Base-by-base conservation (phyloP, 2,113 vertebrate species). In the Zosterops japonicus region DNA sequence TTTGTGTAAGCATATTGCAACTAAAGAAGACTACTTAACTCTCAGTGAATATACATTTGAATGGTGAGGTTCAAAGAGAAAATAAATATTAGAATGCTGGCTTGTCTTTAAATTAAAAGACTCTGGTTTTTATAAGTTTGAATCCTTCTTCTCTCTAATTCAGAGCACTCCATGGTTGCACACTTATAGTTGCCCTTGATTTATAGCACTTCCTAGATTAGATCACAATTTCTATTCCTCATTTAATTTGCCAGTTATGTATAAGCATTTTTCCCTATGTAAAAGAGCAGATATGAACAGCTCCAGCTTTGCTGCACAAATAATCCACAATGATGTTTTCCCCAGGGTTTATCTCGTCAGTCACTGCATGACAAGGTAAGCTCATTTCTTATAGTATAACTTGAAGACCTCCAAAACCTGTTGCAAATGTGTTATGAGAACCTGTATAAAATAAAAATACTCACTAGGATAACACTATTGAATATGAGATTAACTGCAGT, bases 41-140 rank as follows among this genome's bases (percentile, higher is more conserved):
- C 29, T 39, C 44, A 90, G 22, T 25, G 35, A 95, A 90, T 85
- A 80, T 22, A 69, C 64, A 69, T 63, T 82, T 88, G 78, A 90
- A 67, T 80, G 12, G 29, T 42, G 21, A 91, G 22, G 78, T 85
- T 93, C 78, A 94, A 93, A 95, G 57, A 46, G 23, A 83, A 96
- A 63, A 19, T 33, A 87, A 87, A 76, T 77, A 89, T 83, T 80
- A 68, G 36, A 90, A 83, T 1, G 13, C 13, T 64, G 13, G 19
- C 10, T 82, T 92, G n/a, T 23, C 49, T 65, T 90, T 65, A 70
- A 89, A 82, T 70, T 82, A 79, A 89, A 93, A 46, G 39, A 88
- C 55, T 69, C 42, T 67, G 21, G 8, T 21, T 57, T 21, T 60
- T 69, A 33, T 7, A 39, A 69, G 12, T 28, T 24, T 53, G 41